phyloP scores from a whole-genome alignment of 2,113 vertebrate species.

The Gavialis gangeticus region DNA sequence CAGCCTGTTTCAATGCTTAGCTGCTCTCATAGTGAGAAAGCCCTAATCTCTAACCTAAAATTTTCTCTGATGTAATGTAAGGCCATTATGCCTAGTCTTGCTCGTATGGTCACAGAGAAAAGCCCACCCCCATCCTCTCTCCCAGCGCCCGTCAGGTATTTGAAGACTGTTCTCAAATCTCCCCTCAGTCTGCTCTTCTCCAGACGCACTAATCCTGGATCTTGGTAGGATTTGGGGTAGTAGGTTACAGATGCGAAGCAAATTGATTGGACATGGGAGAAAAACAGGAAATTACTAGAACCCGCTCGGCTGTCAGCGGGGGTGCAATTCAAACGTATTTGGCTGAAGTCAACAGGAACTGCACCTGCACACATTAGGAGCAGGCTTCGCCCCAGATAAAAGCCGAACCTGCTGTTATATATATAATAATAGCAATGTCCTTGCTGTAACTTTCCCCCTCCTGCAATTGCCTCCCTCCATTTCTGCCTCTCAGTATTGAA shows the following conservation, averaged over 20 bases:
- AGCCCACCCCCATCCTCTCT: too few relatives aligned
- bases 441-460: not conserved
- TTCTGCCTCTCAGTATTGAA: rapidly evolving
- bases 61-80: too few relatives aligned
- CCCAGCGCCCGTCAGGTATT: too few relatives aligned
- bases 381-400: not conserved
- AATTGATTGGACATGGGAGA: not conserved
- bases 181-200: too few relatives aligned
- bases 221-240: not conserved
- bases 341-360: rapidly evolving
- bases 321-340: not conserved
- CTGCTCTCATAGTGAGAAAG: too few relatives aligned
- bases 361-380: not conserved
- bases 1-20: too few relatives aligned
- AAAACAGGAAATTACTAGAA: not conserved
- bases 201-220: too few relatives aligned
- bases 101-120: too few relatives aligned
- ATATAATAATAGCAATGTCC: not conserved
- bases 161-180: too few relatives aligned
- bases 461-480: not conserved
- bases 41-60: too few relatives aligned
- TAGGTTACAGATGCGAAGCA: not conserved
- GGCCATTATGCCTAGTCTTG: too few relatives aligned
- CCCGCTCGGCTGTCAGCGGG: not conserved
- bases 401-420: not conserved